Base-by-base conservation (phyloP, 2,113 vertebrate species). In the Pyrgilauda ruficollis region DNA sequence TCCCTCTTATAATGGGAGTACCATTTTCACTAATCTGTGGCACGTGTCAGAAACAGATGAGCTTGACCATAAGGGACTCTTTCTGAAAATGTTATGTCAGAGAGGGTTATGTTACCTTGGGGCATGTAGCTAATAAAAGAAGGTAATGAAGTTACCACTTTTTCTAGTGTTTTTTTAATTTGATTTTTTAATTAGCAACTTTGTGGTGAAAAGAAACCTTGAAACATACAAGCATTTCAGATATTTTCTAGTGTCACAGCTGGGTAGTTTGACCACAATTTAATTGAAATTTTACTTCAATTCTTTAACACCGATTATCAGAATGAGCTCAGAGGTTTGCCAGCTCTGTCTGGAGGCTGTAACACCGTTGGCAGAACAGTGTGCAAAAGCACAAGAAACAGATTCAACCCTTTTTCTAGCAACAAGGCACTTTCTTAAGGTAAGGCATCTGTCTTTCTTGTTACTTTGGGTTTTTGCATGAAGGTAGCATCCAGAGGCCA, bases 341-440 rank as follows among this genome's bases (percentile, higher is more conserved):
- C 99, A 99, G 98, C 98, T 99, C 73, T 99, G 99, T 96, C 96
- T 99, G 87, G 99, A 99, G 97, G 99, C 99, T 56, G 96, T 99
- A 93, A 99, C 99, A 35, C 99, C 99, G 0, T 97, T 99, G 96
- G 99, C 99, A 26, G 99, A 99, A 87, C 99, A 99, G 85, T 99
- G 99, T 80, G 99, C 99, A 68, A 99, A 99, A 97, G 98, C 98
- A 91, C 99, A 99, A 93, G 99, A 99, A 97, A 99, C 99, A 35
- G 99, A 99, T 89, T 99, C 99, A 52, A 98, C 99, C 3, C 98
- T 99, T 77, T 99, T 99, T 94, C 97, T 99, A 93, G 99, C 99
- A 97, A 99, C 99, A 3, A 98, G 99, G 89, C 99, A 99, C 98
- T 99, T 99, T 98, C 99, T 99, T 79, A 99, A 99, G 99, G 99